Evolutionary conservation across 1,140 invertebrate genomes (phyloP), one percentile per base, ranked within the genome.

Genomic region (Macrocentrus cingulum): DNA sequence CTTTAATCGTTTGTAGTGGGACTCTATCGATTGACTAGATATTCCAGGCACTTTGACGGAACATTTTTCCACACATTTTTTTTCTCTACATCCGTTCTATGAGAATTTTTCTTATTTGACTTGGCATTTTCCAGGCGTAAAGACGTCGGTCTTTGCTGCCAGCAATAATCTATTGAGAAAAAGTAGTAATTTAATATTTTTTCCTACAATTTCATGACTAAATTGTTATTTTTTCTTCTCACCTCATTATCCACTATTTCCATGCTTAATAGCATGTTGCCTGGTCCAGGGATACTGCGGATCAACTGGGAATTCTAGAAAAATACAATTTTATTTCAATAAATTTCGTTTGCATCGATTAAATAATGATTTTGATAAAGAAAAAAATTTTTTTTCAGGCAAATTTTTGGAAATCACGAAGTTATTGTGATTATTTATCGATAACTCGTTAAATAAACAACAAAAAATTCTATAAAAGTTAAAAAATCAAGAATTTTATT

Each of bases 191-290:
- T n/a, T n/a, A 55, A 52, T 29, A 29, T 56, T 37, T 36, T 37
- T 37, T 39, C 13, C n/a, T n/a, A n/a, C n/a, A n/a, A n/a, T n/a
- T n/a, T n/a, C n/a, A n/a, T n/a, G n/a, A n/a, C n/a, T n/a, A n/a
- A n/a, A n/a, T n/a, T n/a, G n/a, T n/a, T n/a, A n/a, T n/a, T n/a
- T n/a, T n/a, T n/a, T n/a, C n/a, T n/a, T n/a, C 62, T 71, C 68
- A 87, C 86, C 78, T 84, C 87, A 69, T 82, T 82, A 49, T 83
- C 81, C 2, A 82, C 68, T 22, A 88, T 71, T 60, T 84, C 84
- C 63, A 88, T 77, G 5, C 85, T 85, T 8, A 88, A 72, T 34
- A 88, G 69, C 83, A 88, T 85, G 67, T 83, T 84, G 34, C 84
- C 83, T 39, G 86, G 85, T 6, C 86, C 86, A 23, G 81, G 78